phyloP scores from a whole-genome alignment of 1,140 invertebrate species.

The Zaprionus capensis region DNA sequence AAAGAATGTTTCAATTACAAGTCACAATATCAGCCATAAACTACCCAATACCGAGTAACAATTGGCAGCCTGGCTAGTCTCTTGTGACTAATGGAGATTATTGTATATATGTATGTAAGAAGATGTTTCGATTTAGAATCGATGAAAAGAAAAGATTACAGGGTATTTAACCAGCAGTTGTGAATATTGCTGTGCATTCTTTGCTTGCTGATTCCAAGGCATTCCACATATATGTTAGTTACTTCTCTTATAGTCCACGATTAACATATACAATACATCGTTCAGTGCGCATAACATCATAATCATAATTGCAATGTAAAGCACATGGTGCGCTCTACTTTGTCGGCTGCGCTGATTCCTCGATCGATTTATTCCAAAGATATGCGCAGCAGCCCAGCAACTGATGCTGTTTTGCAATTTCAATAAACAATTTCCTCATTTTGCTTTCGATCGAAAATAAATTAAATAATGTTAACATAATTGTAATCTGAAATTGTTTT shows the following conservation, averaged over 20 bases:
- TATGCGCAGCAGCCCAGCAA: not conserved
- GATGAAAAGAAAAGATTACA: not conserved
- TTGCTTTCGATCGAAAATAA: slow-evolving; percentile 44
- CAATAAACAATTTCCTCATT: slow-evolving; percentile 55
- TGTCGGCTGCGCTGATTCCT: not conserved
- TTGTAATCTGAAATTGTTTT: slow-evolving; percentile 56
- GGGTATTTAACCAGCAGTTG: not conserved
- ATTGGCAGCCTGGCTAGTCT: no score
- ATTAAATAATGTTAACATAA: slow-evolving; percentile 60
- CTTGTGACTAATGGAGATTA: no score
- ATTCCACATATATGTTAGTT: not conserved
- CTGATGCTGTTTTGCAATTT: slow-evolving; percentile 31
- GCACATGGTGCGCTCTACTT: not conserved
- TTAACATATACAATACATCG: not conserved
- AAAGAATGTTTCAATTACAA: not conserved
- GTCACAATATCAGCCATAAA: no score
- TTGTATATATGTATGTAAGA: no score
- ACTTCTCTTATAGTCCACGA: not conserved
- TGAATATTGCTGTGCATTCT: no score
- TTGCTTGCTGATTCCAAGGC: no score
- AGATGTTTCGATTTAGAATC: no score
- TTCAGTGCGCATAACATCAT: not conserved
- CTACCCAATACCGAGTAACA: no score
- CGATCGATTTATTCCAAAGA: not conserved
- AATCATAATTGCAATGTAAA: not conserved